These are phyloP conservation scores for Nemotelus pantherinus DNA, from an alignment of 2,888 invertebrate genomes.

Conservation along the genomic window DNA sequence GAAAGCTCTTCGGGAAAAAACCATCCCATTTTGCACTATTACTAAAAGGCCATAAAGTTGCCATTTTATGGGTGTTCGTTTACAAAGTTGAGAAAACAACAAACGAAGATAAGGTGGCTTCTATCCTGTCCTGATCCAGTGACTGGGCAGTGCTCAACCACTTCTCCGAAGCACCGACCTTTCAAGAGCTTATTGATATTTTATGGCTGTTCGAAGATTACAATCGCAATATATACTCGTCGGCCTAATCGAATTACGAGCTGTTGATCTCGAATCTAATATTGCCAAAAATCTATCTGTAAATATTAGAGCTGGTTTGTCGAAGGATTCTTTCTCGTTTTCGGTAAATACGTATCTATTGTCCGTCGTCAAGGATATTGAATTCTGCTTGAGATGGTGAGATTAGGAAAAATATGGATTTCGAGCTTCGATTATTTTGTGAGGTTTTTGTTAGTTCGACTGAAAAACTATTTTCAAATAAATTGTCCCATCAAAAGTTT, in stretches of 20 bases:
- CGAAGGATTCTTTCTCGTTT: too few species aligned
- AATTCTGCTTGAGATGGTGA: too few species aligned
- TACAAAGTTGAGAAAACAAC: constrained; percentile 33
- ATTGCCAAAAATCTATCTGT: constrained; percentile 7
- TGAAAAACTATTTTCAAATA: too few species aligned
- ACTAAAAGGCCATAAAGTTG: constrained; percentile 21
- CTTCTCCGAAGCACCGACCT: not conserved
- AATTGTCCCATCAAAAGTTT: too few species aligned
- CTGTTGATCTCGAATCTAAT: constrained; percentile 34
- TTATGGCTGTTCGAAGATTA: constrained; percentile 33
- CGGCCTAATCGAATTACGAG: constrained; percentile 38
- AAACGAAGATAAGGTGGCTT: constrained; percentile 31
- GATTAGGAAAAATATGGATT: too few species aligned
- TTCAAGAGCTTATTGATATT: constrained; percentile 40
- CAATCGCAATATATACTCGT: constrained; percentile 32
- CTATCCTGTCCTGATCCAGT: not conserved
- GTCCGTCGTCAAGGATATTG: too few species aligned
- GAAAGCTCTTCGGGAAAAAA: not conserved
- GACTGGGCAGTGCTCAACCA: not conserved
- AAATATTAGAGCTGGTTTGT: constrained; percentile 11
- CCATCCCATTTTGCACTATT: not conserved
- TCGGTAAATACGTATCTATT: too few species aligned
- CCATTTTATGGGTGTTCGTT: constrained; percentile 35
- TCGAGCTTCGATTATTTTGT: too few species aligned
- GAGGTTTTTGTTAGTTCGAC: too few species aligned